These are phyloP conservation scores for Cynaeus angustus DNA, from an alignment of 2,888 invertebrate genomes.

Conservation along the genomic window DNA sequence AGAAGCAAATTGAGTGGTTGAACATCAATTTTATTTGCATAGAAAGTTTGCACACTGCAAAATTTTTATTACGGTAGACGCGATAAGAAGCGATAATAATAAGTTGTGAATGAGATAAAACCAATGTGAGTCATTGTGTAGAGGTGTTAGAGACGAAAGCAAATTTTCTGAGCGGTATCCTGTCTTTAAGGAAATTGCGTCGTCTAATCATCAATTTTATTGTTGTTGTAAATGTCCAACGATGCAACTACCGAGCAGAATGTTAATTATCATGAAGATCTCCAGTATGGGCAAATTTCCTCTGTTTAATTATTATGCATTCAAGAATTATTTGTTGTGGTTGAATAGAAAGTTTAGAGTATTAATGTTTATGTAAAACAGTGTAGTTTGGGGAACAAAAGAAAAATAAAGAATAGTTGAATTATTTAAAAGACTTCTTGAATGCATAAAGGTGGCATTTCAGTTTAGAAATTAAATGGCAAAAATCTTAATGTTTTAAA, in stretches of 20 bases:
- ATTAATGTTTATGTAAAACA: not conserved
- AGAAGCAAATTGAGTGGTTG: constrained; percentile 7
- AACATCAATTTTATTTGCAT: constrained; percentile 2
- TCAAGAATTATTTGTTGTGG: not conserved
- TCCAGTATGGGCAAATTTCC: constrained; percentile 13
- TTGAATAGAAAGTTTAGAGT: not conserved
- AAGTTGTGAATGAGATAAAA: constrained; percentile 16
- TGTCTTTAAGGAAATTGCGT: constrained; percentile 33
- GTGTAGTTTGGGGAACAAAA: no score
- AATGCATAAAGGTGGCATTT: no score
- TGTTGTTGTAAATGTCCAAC: constrained; percentile 2
- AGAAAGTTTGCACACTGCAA: not conserved
- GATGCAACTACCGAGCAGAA: not conserved
- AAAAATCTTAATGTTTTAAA: no score
- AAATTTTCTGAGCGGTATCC: constrained; percentile 26
- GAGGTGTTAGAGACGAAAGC: constrained; percentile 20
- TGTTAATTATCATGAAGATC: constrained; percentile 7
- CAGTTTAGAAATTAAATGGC: no score
- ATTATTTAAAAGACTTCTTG: no score
- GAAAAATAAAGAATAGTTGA: no score
- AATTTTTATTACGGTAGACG: not conserved
- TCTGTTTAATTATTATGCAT: constrained; percentile 10
- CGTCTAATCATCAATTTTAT: constrained; percentile 21
- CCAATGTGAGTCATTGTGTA: constrained; percentile 16
- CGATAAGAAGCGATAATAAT: constrained; percentile 5